These are phyloP conservation scores for Asteroscopus sphinx DNA, from an alignment of 2,888 invertebrate genomes.

Conservation along the genomic window DNA sequence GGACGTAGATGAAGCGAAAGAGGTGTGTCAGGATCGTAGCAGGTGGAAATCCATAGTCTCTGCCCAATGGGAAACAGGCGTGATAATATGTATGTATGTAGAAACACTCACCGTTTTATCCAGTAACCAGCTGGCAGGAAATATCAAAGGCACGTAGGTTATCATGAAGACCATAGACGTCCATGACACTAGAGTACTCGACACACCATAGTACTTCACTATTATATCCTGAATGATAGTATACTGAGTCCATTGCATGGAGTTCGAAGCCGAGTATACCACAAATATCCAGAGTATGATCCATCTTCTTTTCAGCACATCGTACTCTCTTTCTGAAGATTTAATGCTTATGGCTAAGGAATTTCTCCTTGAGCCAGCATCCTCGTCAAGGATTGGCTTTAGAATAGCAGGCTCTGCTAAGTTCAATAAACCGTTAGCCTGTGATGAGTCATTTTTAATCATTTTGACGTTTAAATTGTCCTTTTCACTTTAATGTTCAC, in stretches of 20 bases:
- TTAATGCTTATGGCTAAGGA: slow-evolving; percentile 71
- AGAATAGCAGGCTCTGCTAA: slow-evolving; percentile 58
- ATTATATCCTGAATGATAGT: slow-evolving; percentile 96
- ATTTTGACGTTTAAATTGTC: slow-evolving; percentile 28
- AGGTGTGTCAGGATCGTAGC: too few species aligned
- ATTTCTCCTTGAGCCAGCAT: slow-evolving; percentile 50
- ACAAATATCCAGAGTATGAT: slow-evolving; percentile 95
- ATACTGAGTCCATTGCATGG: slow-evolving; percentile 99
- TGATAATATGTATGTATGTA: too few species aligned
- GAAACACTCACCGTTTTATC: slow-evolving; percentile 95
- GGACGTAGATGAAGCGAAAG: too few species aligned
- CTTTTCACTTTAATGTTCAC: not conserved
- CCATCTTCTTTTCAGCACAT: slow-evolving; percentile 94
- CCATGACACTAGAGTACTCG: slow-evolving; percentile 94
- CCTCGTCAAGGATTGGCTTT: slow-evolving; percentile 58
- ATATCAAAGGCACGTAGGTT: slow-evolving; percentile 98
- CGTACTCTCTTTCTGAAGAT: slow-evolving; percentile 72
- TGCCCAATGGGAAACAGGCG: too few species aligned
- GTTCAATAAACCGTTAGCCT: slow-evolving; percentile 38
- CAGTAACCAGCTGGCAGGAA: slow-evolving; percentile 98
- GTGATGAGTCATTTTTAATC: slow-evolving; percentile 40
- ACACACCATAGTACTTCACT: slow-evolving; percentile 92
- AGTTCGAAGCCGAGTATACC: slow-evolving; percentile 96
- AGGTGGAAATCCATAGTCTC: too few species aligned
- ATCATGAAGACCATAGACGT: slow-evolving; percentile 99